Evolutionary conservation across 2,113 vertebrate species (phyloP), one percentile per base, ranked within the genome.

Genomic region (Stictonetta naevosa): DNA sequence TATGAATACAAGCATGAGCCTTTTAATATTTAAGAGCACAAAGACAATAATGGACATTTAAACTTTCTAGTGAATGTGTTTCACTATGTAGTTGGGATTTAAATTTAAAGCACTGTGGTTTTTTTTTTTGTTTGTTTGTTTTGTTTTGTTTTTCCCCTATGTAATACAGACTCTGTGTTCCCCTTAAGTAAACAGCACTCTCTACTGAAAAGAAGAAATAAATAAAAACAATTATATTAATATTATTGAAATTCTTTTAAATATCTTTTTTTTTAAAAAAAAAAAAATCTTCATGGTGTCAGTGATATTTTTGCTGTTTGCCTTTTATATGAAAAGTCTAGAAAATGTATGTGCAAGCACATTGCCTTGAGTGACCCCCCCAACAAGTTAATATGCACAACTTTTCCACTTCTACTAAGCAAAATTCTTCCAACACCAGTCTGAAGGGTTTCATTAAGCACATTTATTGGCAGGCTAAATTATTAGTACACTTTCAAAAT

Each of bases 401-500:
- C 78, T 95, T 95, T 97, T 96, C 94, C 90, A 91, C 74, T 95
- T 69, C 48, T 87, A 48, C 89, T n/a, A 71, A 81, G 85, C 13
- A 88, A 90, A 88, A 78, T 62, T 64, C 64, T 93, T 94, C 76
- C 90, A 93, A 48, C 31, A 13, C 58, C 40, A 52, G 60, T 76
- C 91, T 96, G 85, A 96, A 96, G 73, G 79, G 66, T 92, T 96
- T 92, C 73, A 95, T 95, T 95, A 96, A 96, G 77, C 77, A 48
- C 67, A 42, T 71, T 93, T 91, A 76, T 92, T 96, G 83, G 88
- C 91, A 95, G 53, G 40, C 73, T 83, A 83, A 90, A 73, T 90
- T 92, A 93, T 90, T 81, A 81, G 88, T 59, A 71, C 42, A 67
- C 56, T 86, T 93, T 52, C 20, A 55, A 80, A 95, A 87, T 64